phyloP scores from a whole-genome alignment of 2,113 vertebrate species.

The Gila orcuttii region DNA sequence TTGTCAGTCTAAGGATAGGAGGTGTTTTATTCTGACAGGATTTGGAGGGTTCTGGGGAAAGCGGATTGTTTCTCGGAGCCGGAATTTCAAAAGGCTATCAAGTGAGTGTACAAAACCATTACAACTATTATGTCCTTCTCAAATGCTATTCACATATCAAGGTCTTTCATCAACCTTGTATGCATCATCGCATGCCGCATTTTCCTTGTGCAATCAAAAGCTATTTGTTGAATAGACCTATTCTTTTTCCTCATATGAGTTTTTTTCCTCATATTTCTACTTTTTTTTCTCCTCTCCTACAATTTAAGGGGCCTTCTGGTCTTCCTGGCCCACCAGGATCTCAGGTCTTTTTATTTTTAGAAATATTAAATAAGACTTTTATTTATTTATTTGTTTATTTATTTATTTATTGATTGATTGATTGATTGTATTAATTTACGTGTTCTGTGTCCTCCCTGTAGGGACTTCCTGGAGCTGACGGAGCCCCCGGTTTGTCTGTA shows the following conservation, averaged over 20 bases:
- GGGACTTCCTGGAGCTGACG: conserved; percentile 74
- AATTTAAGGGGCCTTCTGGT: conserved; percentile 67
- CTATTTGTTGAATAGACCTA: background rate
- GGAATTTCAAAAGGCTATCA: conserved; percentile 66
- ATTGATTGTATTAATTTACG: background rate
- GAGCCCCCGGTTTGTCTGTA: conserved; percentile 69
- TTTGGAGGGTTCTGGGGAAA: conserved; percentile 84
- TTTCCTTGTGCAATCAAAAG: background rate
- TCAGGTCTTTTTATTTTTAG: conserved; percentile 66
- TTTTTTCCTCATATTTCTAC: no score
- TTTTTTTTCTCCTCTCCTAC: no score
- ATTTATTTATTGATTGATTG: no score
- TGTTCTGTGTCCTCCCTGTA: conserved; percentile 42
- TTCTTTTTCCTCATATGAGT: background rate
- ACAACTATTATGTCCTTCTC: background rate
- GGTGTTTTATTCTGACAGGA: conserved; percentile 74
- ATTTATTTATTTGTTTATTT: no score
- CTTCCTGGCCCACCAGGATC: conserved; percentile 70
- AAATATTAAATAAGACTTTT: background rate
- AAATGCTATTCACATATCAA: background rate
- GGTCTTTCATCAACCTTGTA: background rate
- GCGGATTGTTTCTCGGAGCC: conserved; percentile 61
- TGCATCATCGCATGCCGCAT: background rate
- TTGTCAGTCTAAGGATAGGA: background rate
- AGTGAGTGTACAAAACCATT: conserved; percentile 67